phyloP scores from a whole-genome alignment of 2,888 invertebrate genomes.

The Blomia tropicalis region DNA sequence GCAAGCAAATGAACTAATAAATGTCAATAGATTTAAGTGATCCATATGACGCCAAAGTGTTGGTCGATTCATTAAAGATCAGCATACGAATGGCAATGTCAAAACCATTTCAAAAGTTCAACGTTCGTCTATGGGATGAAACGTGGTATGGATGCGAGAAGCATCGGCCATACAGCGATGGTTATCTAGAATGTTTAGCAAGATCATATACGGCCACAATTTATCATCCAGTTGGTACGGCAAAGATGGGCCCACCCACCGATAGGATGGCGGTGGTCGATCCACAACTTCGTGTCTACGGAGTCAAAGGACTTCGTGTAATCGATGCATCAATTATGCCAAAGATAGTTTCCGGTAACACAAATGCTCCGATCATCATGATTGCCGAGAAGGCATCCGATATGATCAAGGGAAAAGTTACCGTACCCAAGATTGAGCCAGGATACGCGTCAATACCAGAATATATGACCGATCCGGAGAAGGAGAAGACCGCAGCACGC shows the following conservation, averaged over 20 bases:
- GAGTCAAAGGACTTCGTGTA: constrained; percentile 58
- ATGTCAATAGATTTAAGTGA: constrained; percentile 36
- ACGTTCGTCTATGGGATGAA: constrained; percentile 20
- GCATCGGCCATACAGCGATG: constrained; percentile 35
- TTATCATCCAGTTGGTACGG: constrained; percentile 29
- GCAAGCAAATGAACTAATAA: neutral
- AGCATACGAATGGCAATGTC: constrained; percentile 26
- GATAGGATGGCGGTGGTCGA: constrained; percentile 29
- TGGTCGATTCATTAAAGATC: constrained; percentile 27
- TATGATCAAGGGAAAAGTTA: constrained; percentile 22
- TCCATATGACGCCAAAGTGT: constrained; percentile 52
- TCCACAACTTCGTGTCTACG: constrained; percentile 34
- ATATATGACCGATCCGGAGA: constrained; percentile 19
- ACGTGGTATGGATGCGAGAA: constrained; percentile 43
- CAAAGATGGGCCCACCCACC: constrained; percentile 26
- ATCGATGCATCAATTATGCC: constrained; percentile 80
- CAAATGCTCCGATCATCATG: constrained; percentile 81
- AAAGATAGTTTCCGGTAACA: constrained; percentile 69
- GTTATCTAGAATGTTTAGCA: constrained; percentile 27
- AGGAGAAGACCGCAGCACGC: constrained; percentile 15
- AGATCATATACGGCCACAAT: constrained; percentile 28
- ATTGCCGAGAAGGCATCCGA: constrained; percentile 53
- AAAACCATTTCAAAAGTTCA: constrained; percentile 25
- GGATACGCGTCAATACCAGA: constrained; percentile 22
- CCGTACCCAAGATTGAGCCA: constrained; percentile 12